Evolutionary conservation across 37 sponge, comb jelly and placozoan species (phyloP).

Genomic region (Aphrocallistes beatrix): DNA sequence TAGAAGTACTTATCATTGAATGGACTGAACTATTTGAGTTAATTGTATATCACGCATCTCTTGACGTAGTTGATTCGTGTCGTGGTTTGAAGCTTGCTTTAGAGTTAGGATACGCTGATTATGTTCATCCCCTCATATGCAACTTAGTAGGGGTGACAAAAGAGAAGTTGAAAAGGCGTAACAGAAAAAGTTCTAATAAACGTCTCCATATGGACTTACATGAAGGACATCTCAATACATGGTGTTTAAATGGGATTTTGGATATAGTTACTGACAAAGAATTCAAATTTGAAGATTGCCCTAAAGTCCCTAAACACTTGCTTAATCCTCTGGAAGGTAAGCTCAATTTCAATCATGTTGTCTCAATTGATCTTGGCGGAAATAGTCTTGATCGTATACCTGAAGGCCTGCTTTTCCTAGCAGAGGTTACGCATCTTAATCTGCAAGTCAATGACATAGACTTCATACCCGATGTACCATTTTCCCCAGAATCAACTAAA

Average conservation of each 20-base stretch:
- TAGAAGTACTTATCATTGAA: neutral
- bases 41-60: neutral
- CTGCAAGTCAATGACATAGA: neutral
- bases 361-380: neutral
- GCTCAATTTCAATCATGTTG: neutral
- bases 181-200: neutral
- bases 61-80: neutral
- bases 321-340: neutral
- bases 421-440: neutral
- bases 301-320: neutral
- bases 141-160: neutral
- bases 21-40: neutral
- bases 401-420: neutral
- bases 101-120: neutral
- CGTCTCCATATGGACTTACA: neutral
- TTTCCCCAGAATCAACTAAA: neutral
- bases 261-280: neutral
- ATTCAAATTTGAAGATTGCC: neutral
- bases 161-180: neutral
- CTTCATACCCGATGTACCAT: neutral
- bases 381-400: neutral
- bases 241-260: neutral
- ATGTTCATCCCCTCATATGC: neutral
- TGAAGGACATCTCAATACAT: conserved; percentile 7
- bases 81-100: neutral